Percentiles rank a stretch among this genome's conserved stretches.
Conservation (phyloP, 2,797 vertebrate genomes). For the Sebastes paucispinis region DNA sequence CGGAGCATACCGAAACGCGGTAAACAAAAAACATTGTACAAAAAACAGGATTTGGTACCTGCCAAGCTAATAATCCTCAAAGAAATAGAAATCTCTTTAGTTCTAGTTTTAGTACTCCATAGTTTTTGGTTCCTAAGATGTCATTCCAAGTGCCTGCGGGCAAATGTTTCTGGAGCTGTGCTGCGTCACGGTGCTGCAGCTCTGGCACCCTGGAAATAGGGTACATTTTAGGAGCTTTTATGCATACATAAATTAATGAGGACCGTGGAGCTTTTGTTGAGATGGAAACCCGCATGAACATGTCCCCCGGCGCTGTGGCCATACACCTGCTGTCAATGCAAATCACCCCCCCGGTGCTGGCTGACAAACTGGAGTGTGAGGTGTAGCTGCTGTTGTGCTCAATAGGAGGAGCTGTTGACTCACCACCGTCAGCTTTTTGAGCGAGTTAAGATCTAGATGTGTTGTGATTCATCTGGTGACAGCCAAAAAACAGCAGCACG, state of each 20-base stretch:
- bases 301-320: constrained; percentile 4
- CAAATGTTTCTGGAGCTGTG: constrained; percentile 31
- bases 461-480: constrained; percentile 11
- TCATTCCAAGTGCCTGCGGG: constrained; percentile 57
- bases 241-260: constrained; percentile 59
- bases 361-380: not conserved
- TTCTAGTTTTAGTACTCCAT: constrained; percentile 57
- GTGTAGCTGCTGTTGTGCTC: constrained; percentile 53
- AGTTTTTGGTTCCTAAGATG: constrained; percentile 51
- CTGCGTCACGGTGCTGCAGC: constrained; percentile 24
- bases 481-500: constrained; percentile 13
- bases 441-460: not conserved
- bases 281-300: constrained; percentile 28
- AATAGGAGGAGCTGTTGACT: constrained; percentile 79
- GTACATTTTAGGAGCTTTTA: constrained; percentile 49
- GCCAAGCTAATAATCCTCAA: constrained; percentile 48
- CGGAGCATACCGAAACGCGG: constrained; percentile 3
- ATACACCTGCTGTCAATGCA: constrained; percentile 38
- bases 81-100: constrained; percentile 51
- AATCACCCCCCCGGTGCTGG: constrained; percentile 22
- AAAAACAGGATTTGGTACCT: constrained; percentile 49
- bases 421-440: constrained; percentile 19
- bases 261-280: constrained; percentile 44
- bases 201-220: constrained; percentile 42
- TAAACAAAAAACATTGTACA: constrained; percentile 40